Evolutionary conservation across 2,797 vertebrate species (phyloP).

Genomic region (Galagoides demidoff): DNA sequence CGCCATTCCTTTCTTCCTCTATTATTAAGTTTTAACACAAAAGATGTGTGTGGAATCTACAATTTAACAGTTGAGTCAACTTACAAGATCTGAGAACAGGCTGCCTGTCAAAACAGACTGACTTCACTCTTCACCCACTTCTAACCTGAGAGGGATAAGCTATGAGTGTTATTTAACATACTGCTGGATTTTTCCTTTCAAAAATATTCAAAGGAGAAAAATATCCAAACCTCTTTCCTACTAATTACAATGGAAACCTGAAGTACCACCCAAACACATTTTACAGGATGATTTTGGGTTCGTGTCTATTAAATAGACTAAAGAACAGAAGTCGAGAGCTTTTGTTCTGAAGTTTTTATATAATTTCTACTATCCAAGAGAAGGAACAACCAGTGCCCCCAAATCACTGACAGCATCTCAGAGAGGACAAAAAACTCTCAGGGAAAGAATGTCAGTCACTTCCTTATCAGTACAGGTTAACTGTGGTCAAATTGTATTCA

Average conservation of each 20-base stretch:
- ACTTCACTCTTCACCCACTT: conserved; percentile 79
- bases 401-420: conserved; percentile 78
- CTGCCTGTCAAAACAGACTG: conserved; percentile 86
- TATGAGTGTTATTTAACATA: conserved; percentile 24
- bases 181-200: conserved; percentile 23
- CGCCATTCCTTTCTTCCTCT: conserved; percentile 76
- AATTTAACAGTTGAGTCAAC: conserved; percentile 77
- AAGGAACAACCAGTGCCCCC: conserved; percentile 65
- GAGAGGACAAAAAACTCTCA: conserved; percentile 74
- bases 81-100: conserved; percentile 69
- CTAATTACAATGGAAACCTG: conserved; percentile 33
- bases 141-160: conserved; percentile 44
- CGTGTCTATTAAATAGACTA: not conserved
- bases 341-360: conserved; percentile 59
- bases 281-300: not conserved
- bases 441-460: conserved; percentile 63
- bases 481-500: conserved; percentile 42
- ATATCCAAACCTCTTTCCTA: not conserved
- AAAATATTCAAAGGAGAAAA: conserved; percentile 31
- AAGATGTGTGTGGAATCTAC: conserved; percentile 78
- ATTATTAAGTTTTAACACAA: conserved; percentile 77
- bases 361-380: conserved; percentile 27
- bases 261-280: not conserved
- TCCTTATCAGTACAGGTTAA: conserved; percentile 47
- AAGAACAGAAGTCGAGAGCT: not conserved